Evolutionary conservation across 1,140 invertebrate species (phyloP), one percentile per base, ranked within the genome.

Genomic region (Cyrtorhinus lividipennis): DNA sequence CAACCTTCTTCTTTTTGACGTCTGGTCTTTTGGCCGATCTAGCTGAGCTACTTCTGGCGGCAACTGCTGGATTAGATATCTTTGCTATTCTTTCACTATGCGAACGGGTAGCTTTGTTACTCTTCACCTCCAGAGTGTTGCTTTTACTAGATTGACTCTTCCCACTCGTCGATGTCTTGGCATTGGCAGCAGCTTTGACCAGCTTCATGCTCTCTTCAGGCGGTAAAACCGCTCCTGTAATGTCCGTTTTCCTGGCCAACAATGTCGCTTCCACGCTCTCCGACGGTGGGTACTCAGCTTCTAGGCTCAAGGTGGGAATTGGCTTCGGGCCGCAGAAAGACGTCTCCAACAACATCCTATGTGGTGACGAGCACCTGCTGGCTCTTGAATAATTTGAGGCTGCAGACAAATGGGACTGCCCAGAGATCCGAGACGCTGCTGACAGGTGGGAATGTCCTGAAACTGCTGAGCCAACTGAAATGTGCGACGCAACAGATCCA

Each of bases 251-350:
- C 46, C 79, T 73, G 3, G 78, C 78, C 62, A 85, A 67, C n/a
- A 86, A 69, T 18, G 83, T 76, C 69, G 81, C 82, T 69, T 85
- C 83, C 2, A 85, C 73, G 30, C 81, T 77, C 56, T 83, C 80
- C 0, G 76, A 53, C 59, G 75, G 74, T 57, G 76, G 75, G 23
- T 74, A 73, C 65, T 74, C 71, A 26, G 77, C 71, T 61, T 78
- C 77, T 18, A 81, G 75, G 61, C 80, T 78, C 45, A 68, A 63
- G 0, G 69, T 72, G 1, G 70, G 69, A 15, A 72, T 73, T 15
- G 85, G 83, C 68, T 87, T 88, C 57, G 83, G 84, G 0, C 90
- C 90, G 70, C 88, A 92, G 71, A 92, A 92, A 0, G 88, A 92
- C 0, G 89, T 92, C 74, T 92, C 89, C 22, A 92, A 76, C 22